A percentile compares a stretch with the other conserved stretches of the same genome.
Evolutionary conservation across 2,113 vertebrate genomes (phyloP).

Genomic region (Clarias batrachus): DNA sequence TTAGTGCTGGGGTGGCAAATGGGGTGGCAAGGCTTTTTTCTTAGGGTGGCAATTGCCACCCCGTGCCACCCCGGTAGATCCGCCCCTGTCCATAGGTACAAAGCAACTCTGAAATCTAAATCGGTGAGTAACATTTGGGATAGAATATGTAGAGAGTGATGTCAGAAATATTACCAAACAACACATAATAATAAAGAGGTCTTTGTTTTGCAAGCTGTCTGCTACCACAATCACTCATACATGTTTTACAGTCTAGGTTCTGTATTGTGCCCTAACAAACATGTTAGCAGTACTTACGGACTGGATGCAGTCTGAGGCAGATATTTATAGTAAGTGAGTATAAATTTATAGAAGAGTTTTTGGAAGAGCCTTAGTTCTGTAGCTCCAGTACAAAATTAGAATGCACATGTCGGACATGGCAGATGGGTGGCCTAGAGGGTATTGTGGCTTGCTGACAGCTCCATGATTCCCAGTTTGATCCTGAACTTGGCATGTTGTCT

Average conservation of each 20-base stretch:
- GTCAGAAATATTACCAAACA: not conserved
- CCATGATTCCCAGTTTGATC: not conserved
- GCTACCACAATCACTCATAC: not conserved
- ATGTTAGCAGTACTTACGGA: not conserved
- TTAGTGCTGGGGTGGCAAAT: too few relatives aligned
- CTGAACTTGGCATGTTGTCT: not conserved
- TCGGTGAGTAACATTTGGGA: not conserved
- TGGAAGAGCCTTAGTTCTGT: not conserved
- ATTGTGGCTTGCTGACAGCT: not conserved
- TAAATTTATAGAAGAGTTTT: not conserved
- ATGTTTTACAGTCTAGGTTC: not conserved
- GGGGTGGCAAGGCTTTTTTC: too few relatives aligned
- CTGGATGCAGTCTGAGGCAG: not conserved
- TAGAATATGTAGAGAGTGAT: not conserved
- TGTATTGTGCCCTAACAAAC: not conserved
- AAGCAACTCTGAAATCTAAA: not conserved
- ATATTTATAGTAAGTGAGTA: not conserved
- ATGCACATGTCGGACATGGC: not conserved
- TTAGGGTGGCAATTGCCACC: too few relatives aligned
- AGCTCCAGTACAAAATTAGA: not conserved
- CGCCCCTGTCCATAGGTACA: not conserved
- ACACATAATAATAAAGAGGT: not conserved
- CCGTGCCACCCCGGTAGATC: too few relatives aligned
- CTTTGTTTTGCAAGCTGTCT: not conserved
- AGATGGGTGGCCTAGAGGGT: not conserved